phyloP scores from a whole-genome alignment of 2,113 vertebrate species.

The Cochlearius cochlearius region DNA sequence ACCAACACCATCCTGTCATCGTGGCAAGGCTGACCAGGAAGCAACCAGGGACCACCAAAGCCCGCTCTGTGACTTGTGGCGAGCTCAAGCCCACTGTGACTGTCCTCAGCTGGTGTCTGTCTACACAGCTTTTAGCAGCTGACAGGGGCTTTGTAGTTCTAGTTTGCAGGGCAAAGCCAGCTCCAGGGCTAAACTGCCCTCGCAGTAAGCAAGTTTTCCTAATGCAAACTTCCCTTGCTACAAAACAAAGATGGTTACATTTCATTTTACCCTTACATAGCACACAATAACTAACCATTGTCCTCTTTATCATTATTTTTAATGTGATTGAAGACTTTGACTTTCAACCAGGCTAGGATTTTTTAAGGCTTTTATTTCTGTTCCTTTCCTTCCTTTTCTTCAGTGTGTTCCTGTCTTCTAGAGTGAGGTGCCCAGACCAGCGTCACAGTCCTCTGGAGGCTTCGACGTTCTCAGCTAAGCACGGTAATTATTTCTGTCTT shows the following conservation, averaged over 20 bases:
- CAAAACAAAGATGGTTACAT: background rate
- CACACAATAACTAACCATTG: background rate
- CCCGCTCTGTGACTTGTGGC: background rate
- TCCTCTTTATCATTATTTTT: background rate
- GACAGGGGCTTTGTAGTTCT: background rate
- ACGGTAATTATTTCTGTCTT: constrained; percentile 45
- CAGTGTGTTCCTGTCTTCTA: background rate
- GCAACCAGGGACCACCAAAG: background rate
- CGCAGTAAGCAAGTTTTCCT: background rate
- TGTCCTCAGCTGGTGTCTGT: background rate
- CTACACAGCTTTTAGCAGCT: background rate
- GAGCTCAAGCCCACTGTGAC: background rate
- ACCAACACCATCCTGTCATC: background rate
- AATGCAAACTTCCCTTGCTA: background rate
- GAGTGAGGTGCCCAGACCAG: background rate
- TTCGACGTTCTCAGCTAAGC: constrained; percentile 16
- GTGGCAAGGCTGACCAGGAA: background rate
- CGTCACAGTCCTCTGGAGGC: background rate
- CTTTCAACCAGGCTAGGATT: background rate
- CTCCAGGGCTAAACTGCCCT: background rate
- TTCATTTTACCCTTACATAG: background rate
- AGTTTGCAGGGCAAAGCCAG: background rate
- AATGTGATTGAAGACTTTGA: background rate
- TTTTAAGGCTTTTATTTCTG: background rate
- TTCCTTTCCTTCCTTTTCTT: background rate